These are phyloP conservation scores for Nyctibius bracteatus DNA, from an alignment of 2,113 vertebrate genomes.

Conservation along the genomic window DNA sequence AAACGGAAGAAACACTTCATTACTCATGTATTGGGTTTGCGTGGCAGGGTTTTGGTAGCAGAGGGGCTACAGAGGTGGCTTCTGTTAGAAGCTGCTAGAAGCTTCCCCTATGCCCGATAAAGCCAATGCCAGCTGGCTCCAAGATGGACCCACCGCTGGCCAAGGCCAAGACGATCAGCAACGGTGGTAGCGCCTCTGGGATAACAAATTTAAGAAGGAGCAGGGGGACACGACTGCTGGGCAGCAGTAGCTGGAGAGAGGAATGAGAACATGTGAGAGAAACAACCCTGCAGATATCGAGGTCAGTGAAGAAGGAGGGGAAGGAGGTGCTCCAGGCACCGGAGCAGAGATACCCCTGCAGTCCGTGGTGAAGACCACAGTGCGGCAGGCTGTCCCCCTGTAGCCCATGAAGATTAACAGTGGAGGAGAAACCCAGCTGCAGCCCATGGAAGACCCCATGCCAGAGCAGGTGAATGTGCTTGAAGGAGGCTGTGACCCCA, in stretches of 20 bases:
- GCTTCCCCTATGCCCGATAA: no score
- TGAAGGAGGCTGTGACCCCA: no score
- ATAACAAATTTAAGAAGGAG: background rate
- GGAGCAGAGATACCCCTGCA: background rate
- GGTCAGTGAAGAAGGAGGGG: background rate
- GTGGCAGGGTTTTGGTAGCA: background rate
- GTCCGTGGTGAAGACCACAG: background rate
- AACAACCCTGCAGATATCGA: background rate
- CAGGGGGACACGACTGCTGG: no score
- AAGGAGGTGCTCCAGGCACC: background rate
- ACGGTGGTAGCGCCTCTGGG: background rate
- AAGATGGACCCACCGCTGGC: background rate
- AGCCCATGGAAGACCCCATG: no score
- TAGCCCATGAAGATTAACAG: no score
- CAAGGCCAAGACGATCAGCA: background rate
- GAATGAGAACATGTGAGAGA: no score
- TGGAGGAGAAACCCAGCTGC: no score
- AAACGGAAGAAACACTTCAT: background rate
- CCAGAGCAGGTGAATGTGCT: no score
- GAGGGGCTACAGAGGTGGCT: background rate
- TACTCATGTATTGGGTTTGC: background rate
- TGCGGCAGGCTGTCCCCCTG: no score
- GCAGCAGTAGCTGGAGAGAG: no score
- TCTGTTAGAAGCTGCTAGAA: background rate
- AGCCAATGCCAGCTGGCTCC: no score